Base-by-base conservation (phyloP, 2,113 vertebrate genomes). In the Brevimyrus niger region DNA sequence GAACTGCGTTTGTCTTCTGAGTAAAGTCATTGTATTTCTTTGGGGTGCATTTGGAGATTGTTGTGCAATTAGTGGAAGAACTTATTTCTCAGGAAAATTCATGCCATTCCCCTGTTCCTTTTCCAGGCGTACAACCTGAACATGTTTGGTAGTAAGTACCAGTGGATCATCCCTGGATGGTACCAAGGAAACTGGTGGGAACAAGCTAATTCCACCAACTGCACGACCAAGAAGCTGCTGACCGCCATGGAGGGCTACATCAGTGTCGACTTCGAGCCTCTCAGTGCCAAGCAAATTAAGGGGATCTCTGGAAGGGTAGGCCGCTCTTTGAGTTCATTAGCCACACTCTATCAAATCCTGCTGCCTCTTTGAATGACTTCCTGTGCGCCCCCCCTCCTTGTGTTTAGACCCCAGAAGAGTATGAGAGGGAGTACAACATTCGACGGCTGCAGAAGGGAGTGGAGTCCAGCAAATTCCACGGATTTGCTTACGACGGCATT, bases 111-210 rank as follows among this genome's bases (percentile, higher is more conserved):
- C 21, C 48, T 88, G 21, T 90, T 4, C 10, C 47, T 84, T 6
- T 88, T 15, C 10, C 50, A 99, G 98, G 98, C 98, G 0, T 99
- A 97, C 89, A 97, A 98, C 91, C 96, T 98, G 93, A 98, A 98
- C 93, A 98, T 99, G 98, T 99, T 95, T 42, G 98, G 98, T 76
- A 99, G 97, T 94, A 99, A 99, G 90, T 99, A 99, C 92, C 98
- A 99, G 91, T 99, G 98, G 98, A 99, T 99, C 93, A 99, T 99
- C 93, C 98, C 98, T 1, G 98, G 98, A 55, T 99, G 98, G 98
- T 99, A 99, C 90, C 98, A 99, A 95, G 96, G 97, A 2, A 96
- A 96, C 92, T 99, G 98, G 98, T 99, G 98, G 98, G 97, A 99
- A 90, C 97, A 98, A 93, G 97, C 96, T 42, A 99, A 99, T 94